phyloP scores from a whole-genome alignment of 2,888 invertebrate species.

The Macaria notata region DNA sequence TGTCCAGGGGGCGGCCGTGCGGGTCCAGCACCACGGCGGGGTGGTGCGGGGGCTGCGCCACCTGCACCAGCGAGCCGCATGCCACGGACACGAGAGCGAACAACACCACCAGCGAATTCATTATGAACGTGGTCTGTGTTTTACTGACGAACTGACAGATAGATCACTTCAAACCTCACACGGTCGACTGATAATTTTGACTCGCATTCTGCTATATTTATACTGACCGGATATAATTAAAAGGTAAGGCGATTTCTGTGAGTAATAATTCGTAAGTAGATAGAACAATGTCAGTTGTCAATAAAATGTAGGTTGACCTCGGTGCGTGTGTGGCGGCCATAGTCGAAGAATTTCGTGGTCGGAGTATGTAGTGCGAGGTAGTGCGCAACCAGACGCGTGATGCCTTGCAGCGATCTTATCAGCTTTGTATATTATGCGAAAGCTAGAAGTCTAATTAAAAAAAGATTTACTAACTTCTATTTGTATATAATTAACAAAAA shows the following conservation, averaged over 20 bases:
- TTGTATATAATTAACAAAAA: background rate
- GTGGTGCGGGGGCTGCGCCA: slow-evolving; percentile 72
- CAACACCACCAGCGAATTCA: slow-evolving; percentile 82
- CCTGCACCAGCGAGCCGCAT: slow-evolving; percentile 74
- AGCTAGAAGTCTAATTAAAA: slow-evolving; percentile 4
- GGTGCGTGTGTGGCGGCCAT: slow-evolving; percentile 62
- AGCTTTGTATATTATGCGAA: slow-evolving; percentile 1
- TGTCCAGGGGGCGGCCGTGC: slow-evolving; percentile 75
- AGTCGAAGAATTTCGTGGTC: slow-evolving; percentile 69
- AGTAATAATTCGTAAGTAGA: slow-evolving; percentile 41
- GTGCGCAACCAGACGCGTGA: slow-evolving; percentile 55
- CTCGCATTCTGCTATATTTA: slow-evolving; percentile 59
- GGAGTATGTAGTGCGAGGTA: slow-evolving; percentile 67
- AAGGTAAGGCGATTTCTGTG: slow-evolving; percentile 59
- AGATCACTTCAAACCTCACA: slow-evolving; percentile 67
- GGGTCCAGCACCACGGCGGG: slow-evolving; percentile 74
- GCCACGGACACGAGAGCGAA: slow-evolving; percentile 83
- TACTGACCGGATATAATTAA: slow-evolving; percentile 75
- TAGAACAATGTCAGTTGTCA: slow-evolving; percentile 78
- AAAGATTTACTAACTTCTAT: slow-evolving; percentile 4
- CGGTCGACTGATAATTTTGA: slow-evolving; percentile 62
- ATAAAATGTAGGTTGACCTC: slow-evolving; percentile 68
- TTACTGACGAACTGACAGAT: slow-evolving; percentile 43
- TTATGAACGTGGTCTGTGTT: slow-evolving; percentile 56
- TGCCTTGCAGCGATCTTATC: slow-evolving; percentile 24